Base-by-base conservation (phyloP, 2,888 invertebrate genomes). In the Pterobdella sp. region DNA sequence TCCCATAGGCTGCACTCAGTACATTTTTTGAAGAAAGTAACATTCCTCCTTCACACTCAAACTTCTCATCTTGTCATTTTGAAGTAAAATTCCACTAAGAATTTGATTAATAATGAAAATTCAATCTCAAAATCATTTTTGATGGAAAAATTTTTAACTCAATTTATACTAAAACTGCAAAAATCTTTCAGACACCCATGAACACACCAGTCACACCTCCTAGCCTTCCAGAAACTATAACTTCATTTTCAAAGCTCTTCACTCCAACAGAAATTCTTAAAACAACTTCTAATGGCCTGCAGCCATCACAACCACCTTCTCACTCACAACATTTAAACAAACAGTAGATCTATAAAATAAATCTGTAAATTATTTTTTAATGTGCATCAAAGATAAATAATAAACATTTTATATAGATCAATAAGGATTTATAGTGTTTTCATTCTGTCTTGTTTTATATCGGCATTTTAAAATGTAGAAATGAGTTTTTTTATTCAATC, bases 141-240 rank as follows among this genome's bases (percentile, higher is more conserved):
- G 0, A 2, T 68, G 37, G 36, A n/a, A 68, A 26, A 2, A 32
- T 10, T 35, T 35, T 68, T 68, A 35, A 68, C 4, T 3, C 4
- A 36, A 18, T n/a, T 35, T 18, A 10, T 36, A 68, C 42, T 29
- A 35, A 37, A 14, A 37, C n/a, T 68, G 35, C 10, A 66, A 66
- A 68, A 35, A 22, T 1, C 35, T 37, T 83, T 66, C 87, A 92
- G 89, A 92, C 93, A 70, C 94, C 93, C 31, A 92, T 93, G 80
- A 94, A 94, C 84, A 94, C 93, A 74, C 94, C 94, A 72, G 93
- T 93, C 70, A 94, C 94, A 68, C 94, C 93, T 67, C 93, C 94
- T 42, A 93, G 93, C 85, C 94, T 94, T 82, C 93, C 93, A 1
- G 94, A 94, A 82, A 90, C 93, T 35, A 86, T 94, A 76, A 87